phyloP scores from a whole-genome alignment of 2,888 invertebrate species.

The Carabus problematicus region DNA sequence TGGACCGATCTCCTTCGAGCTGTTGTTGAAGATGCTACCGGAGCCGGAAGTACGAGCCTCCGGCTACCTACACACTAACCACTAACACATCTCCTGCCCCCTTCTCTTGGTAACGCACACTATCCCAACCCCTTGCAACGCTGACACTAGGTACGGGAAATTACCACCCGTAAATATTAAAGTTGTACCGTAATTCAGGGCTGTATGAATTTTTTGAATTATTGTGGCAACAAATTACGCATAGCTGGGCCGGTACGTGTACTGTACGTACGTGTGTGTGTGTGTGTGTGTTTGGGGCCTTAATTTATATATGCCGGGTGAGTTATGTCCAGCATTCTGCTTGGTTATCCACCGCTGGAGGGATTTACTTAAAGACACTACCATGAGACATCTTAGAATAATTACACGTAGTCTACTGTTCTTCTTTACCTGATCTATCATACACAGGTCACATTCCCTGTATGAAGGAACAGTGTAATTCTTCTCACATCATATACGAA shows the following conservation, averaged over 20 bases:
- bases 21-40: not conserved
- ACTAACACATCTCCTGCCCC: not conserved
- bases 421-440: too few relatives aligned
- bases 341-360: too few relatives aligned
- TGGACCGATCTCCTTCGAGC: constrained; percentile 11
- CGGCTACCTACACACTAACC: constrained; percentile 2
- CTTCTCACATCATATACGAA: too few relatives aligned
- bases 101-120: not conserved
- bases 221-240: constrained; percentile 49
- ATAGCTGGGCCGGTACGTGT: too few relatives aligned
- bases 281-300: not conserved
- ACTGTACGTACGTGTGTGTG: not conserved
- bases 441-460: too few relatives aligned
- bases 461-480: too few relatives aligned
- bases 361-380: too few relatives aligned
- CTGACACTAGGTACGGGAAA: constrained; percentile 30
- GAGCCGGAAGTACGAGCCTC: not conserved
- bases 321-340: too few relatives aligned
- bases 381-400: too few relatives aligned
- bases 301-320: too few relatives aligned
- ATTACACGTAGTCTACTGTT: too few relatives aligned
- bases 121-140: not conserved
- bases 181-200: constrained; percentile 59
- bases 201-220: constrained; percentile 59
- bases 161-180: constrained; percentile 57